A percentile compares a stretch with the other conserved stretches of the same genome.
These are phyloP conservation scores for Tragelaphus imberbis DNA, from an alignment of 2,113 vertebrate species.

Conservation along the genomic window DNA sequence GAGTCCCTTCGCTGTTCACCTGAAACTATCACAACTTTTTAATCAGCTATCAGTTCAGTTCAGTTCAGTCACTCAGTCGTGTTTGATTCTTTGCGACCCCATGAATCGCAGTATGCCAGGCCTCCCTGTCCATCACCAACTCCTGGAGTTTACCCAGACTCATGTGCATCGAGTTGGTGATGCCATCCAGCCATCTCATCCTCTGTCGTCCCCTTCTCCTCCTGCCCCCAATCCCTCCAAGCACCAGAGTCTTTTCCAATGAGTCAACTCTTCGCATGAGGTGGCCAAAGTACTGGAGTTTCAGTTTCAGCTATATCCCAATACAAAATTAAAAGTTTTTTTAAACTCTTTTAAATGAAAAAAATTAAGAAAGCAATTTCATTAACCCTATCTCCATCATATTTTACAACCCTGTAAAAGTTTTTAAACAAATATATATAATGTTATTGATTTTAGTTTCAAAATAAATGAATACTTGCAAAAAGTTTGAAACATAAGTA, in stretches of 20 bases:
- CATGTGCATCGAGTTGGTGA: too few relatives aligned
- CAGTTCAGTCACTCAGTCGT: too few relatives aligned
- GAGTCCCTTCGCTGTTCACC: not conserved
- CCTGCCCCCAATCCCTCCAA: too few relatives aligned
- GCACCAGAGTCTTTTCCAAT: too few relatives aligned
- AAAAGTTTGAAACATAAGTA: conserved; percentile 23
- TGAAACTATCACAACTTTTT: not conserved
- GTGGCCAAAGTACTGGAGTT: too few relatives aligned
- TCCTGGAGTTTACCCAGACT: too few relatives aligned
- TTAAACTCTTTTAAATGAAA: not conserved
- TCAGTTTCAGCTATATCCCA: not conserved
- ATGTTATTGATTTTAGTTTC: conserved; percentile 4
- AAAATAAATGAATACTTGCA: conserved; percentile 18
- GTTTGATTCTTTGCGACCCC: too few relatives aligned
- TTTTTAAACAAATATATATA: not conserved
- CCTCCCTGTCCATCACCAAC: too few relatives aligned
- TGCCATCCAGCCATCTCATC: too few relatives aligned
- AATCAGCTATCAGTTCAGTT: not conserved
- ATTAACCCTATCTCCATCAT: not conserved
- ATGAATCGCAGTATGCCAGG: too few relatives aligned
- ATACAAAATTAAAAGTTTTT: not conserved
- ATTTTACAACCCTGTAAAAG: not conserved
- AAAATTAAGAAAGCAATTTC: conserved; percentile 12
- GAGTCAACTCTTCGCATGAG: too few relatives aligned
- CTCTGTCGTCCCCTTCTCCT: too few relatives aligned